Base-by-base conservation (phyloP, 2,888 invertebrate genomes). In the Catotricha subobsoleta region DNA sequence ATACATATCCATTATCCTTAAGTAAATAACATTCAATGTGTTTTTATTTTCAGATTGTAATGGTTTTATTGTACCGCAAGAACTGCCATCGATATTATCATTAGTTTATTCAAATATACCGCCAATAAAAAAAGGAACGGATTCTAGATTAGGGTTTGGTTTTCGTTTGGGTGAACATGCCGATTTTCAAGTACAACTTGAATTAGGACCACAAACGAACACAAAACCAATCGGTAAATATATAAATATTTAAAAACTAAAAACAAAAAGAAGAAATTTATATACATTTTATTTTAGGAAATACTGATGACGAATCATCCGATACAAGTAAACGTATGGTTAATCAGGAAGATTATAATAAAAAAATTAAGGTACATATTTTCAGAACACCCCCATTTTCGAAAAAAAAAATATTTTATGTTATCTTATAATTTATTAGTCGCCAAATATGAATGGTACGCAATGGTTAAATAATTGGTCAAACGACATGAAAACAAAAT, bases 71-170 rank as follows among this genome's bases (percentile, higher is more conserved):
- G 71, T 86, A 23, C 84, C 86, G 1, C 80, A 83, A 53, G 84
- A 86, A 58, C 50, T 86, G 39, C 82, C 83, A 1, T 80, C 84
- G 0, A 55, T 84, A 23, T 62, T 86, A 7, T 83, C 83, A 0
- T 67, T 86, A 3, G 73, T 83, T 1, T 86, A 83, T 57, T 81
- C 83, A 8, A 84, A 83, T 52, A 81, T 86, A 45, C 84, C 86
- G 4, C 82, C 81, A 0, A 73, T 86, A 9, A 80, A 80, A 53
- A 86, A 84, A 74, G 84, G 84, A 28, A 81, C 80, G 4, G 84
- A 84, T 54, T 82, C 82, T 0, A 68, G 81, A 18, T 54, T 83
- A 10, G 84, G 84, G 0, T 73, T 83, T 50, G 84, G 84, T 1
- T 84, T 80, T 54, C 72, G 82, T 2, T 66, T 84, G 33, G 84